Percentiles rank a stretch among this genome's conserved stretches.
These are phyloP conservation scores for Sisor rabdophorus DNA, from an alignment of 2,113 vertebrate species.

Conservation along the genomic window DNA sequence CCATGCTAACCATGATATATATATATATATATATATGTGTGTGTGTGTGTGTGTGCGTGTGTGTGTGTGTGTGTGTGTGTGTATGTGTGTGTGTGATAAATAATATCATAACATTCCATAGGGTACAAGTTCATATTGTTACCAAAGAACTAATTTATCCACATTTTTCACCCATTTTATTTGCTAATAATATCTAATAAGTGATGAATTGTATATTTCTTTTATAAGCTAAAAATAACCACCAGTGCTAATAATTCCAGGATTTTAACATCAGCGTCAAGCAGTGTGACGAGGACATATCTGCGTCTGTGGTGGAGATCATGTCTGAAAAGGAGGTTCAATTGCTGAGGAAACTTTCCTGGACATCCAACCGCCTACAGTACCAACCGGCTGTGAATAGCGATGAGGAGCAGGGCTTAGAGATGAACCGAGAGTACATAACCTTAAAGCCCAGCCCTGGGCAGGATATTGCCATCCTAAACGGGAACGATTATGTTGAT, in stretches of 20 bases:
- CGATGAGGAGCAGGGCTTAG: constrained; percentile 12
- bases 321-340: constrained; percentile 55
- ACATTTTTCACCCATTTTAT: not conserved
- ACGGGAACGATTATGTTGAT: constrained; percentile 58
- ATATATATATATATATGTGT: no score
- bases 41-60: not conserved
- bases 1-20: no score
- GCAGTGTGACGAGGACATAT: constrained; percentile 57
- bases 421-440: constrained; percentile 64
- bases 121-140: not conserved
- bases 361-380: constrained; percentile 28
- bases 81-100: not conserved
- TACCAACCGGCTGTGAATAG: constrained; percentile 8
- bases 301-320: constrained; percentile 67
- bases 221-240: not conserved
- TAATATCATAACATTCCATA: not conserved
- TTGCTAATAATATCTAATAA: not conserved
- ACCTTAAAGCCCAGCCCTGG: constrained; percentile 58
- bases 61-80: no score
- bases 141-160: not conserved
- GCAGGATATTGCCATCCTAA: constrained; percentile 38
- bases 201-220: not conserved
- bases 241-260: constrained; percentile 49
- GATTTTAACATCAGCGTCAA: constrained; percentile 58
- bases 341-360: constrained; percentile 17